Evolutionary conservation across 2,888 invertebrate species (phyloP).

Genomic region (Agonum fuliginosum): DNA sequence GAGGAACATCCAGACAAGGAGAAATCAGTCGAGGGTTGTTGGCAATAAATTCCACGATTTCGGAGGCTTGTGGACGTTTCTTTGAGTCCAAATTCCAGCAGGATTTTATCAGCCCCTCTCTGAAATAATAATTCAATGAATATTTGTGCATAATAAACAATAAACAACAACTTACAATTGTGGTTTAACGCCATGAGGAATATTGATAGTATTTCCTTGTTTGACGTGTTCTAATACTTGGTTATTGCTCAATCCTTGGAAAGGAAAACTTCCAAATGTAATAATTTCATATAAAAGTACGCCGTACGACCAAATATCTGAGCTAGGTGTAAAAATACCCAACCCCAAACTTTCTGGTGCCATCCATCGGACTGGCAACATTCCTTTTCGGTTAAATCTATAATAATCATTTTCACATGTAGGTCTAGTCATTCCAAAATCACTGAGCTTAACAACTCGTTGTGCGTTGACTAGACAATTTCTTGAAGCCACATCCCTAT

Average conservation of each 20-base stretch:
- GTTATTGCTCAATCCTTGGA: conserved; percentile 89
- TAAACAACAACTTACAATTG: conserved; percentile 91
- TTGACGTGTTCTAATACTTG: conserved; percentile 90
- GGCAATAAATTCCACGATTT: conserved; percentile 87
- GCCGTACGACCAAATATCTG: conserved; percentile 94
- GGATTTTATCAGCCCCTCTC: conserved; percentile 83
- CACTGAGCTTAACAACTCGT: conserved; percentile 87
- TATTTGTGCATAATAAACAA: too few species aligned
- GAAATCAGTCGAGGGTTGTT: conserved; percentile 84
- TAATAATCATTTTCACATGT: conserved; percentile 93
- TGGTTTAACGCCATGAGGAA: conserved; percentile 86
- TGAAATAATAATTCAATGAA: conserved; percentile 68
- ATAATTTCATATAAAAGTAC: conserved; percentile 91
- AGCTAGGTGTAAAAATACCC: conserved; percentile 89
- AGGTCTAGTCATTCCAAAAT: conserved; percentile 94
- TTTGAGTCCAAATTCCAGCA: conserved; percentile 86
- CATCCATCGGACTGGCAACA: conserved; percentile 95
- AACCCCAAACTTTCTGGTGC: conserved; percentile 89
- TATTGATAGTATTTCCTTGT: conserved; percentile 81
- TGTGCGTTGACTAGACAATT: conserved; percentile 83
- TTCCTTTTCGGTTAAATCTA: conserved; percentile 89
- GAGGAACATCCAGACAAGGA: conserved; percentile 86
- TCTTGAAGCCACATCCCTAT: conserved; percentile 88
- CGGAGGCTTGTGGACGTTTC: conserved; percentile 84
- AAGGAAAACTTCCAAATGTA: conserved; percentile 93